Conservation (phyloP, 2,888 invertebrate genomes). For the Eupithecia dodoneata region DNA sequence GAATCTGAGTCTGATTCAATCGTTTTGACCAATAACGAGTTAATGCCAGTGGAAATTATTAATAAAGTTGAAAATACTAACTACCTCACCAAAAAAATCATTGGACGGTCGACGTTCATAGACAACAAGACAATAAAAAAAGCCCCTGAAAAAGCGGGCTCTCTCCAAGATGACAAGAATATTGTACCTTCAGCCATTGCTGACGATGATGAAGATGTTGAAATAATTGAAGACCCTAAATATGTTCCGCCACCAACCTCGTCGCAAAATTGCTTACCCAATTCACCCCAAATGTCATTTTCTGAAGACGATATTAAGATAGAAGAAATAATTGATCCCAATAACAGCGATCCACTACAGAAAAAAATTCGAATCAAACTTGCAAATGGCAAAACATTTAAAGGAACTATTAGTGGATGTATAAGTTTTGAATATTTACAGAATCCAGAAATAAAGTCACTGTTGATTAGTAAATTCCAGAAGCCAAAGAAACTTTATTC, state of each 20-base stretch:
- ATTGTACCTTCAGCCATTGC: not conserved
- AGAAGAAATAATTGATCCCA: slow-evolving; percentile 53
- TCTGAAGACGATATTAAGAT: slow-evolving; percentile 55
- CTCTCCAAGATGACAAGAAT: not conserved
- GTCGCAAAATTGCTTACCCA: not conserved
- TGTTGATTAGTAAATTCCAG: slow-evolving; percentile 53
- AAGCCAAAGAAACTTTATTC: slow-evolving; percentile 54
- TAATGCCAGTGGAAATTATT: not conserved
- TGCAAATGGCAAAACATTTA: slow-evolving; percentile 65
- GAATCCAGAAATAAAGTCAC: slow-evolving; percentile 58
- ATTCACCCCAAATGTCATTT: slow-evolving; percentile 30
- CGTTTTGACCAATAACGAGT: not conserved
- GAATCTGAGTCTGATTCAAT: not conserved
- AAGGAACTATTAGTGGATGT: slow-evolving; percentile 66
- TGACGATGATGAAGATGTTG: slow-evolving; percentile 16
- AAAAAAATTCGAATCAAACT: slow-evolving; percentile 62
- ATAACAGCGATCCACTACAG: slow-evolving; percentile 49
- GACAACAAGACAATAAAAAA: not conserved
- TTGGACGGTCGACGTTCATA: not conserved
- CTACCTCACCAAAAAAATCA: not conserved
- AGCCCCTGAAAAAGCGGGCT: not conserved
- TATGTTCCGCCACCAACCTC: not conserved
- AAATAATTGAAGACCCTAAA: slow-evolving; percentile 13
- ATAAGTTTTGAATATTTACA: slow-evolving; percentile 61
- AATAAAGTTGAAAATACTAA: not conserved